Evolutionary conservation across 2,113 vertebrate genomes (phyloP), one percentile per base, ranked within the genome.

Genomic region (Dendrocopos noguchii): DNA sequence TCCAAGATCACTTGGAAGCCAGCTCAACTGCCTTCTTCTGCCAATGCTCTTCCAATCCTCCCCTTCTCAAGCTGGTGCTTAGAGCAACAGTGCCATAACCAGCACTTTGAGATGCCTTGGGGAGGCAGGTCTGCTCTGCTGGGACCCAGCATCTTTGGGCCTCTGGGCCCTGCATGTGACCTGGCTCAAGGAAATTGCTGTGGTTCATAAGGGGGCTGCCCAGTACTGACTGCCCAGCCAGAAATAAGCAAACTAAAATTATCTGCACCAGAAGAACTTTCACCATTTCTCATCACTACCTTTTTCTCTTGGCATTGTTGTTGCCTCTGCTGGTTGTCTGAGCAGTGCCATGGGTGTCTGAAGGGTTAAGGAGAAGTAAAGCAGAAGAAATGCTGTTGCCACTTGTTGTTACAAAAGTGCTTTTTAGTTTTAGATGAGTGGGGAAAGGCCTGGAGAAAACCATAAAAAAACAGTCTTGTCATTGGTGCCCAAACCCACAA

Each of bases 381-480:
- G 55, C 29, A 33, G 9, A 61, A 46, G 29, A 61, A 80, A 57
- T 33, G 8, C 39, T 84, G 50, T 0, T 74, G 13, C 25, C 52
- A 5, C 50, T 73, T 31, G 24, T 7, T 87, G 59, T 68, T 53
- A 36, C 0, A 0, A 53, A 84, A 68, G 39, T 57, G 14, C 14
- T 65, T 78, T 55, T 91, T 67, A 44, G 86, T 91, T 90, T 68
- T 33, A 75, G 25, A 39, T 61, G 16, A 78, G 14, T 39, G 9
- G 21, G 27, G 74, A 88, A 92, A 76, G 55, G 22, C 75, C 24
- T 36, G 67, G 83, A 91, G 52, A 6, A 70, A 82, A 84, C 16
- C 24, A n/a, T 59, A 12, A 20, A 56, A n/a, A 68, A 12, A 2
- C 1, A 44, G 20, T 28, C 36, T 60, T 55, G 28, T 7, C 0